Evolutionary conservation across 2,113 vertebrate genomes (phyloP).

Genomic region (Galbula dea): DNA sequence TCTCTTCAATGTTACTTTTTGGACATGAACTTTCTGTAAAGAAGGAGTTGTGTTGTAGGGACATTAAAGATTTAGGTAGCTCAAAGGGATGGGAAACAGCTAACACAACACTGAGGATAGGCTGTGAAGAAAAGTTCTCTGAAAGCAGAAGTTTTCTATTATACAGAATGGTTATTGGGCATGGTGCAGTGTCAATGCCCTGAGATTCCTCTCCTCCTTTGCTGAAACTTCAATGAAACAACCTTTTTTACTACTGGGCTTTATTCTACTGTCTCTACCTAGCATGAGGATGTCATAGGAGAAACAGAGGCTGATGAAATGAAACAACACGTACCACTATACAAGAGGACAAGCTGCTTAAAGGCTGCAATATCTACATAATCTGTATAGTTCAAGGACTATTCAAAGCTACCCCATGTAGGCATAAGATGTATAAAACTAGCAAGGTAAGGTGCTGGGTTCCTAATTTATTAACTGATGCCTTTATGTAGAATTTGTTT

Average conservation of each 20-base stretch:
- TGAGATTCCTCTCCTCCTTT: background rate
- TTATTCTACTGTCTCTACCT: background rate
- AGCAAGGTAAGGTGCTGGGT: background rate
- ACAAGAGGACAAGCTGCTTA: background rate
- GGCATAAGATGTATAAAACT: background rate
- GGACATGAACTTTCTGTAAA: background rate
- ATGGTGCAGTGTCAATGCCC: background rate
- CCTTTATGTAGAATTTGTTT: background rate
- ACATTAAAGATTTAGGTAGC: background rate
- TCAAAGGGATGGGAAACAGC: background rate
- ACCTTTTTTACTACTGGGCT: background rate
- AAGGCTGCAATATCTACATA: background rate
- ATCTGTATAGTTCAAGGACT: background rate
- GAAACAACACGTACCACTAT: background rate
- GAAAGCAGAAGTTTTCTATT: background rate
- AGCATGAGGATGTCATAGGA: background rate
- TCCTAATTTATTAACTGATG: background rate
- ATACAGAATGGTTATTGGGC: background rate
- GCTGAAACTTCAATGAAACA: background rate
- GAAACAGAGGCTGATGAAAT: background rate
- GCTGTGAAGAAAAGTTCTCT: background rate
- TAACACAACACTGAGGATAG: background rate
- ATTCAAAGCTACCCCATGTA: background rate
- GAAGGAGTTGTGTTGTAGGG: background rate
- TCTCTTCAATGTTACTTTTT: background rate